A percentile compares a stretch with the other conserved stretches of the same genome.
These are phyloP conservation scores for Heloderma charlesbogerti DNA, from an alignment of 2,113 vertebrate genomes.

Conservation along the genomic window DNA sequence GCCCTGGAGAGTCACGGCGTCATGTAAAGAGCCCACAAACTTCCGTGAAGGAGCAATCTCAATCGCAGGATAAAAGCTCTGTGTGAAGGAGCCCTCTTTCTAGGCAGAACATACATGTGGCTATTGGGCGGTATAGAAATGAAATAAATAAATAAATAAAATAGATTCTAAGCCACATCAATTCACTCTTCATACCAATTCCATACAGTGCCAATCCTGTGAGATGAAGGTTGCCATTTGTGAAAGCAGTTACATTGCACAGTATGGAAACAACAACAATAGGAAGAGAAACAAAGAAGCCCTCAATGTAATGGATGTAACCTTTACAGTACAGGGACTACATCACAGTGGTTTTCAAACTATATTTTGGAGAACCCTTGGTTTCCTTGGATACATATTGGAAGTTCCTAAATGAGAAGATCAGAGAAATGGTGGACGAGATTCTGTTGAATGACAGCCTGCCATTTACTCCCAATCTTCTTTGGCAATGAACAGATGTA, in stretches of 20 bases:
- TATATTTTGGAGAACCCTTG: background rate
- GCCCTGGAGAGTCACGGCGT: too few species aligned
- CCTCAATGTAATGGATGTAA: background rate
- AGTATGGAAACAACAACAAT: background rate
- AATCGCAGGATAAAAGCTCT: too few species aligned
- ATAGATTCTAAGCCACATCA: background rate
- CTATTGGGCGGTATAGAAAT: too few species aligned
- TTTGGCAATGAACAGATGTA: background rate
- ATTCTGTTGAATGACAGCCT: background rate
- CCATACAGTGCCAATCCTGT: background rate
- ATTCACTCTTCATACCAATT: background rate
- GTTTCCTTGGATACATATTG: too few species aligned
- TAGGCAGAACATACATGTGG: background rate
- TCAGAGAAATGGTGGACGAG: background rate
- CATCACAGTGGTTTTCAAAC: background rate
- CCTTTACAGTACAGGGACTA: background rate
- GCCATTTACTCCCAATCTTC: background rate
- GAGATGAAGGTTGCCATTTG: background rate
- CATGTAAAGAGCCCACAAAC: too few species aligned
- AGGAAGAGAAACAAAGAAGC: background rate
- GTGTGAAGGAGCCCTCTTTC: too few species aligned
- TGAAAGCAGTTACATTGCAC: background rate
- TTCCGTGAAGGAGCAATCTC: too few species aligned
- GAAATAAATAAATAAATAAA: too few species aligned
- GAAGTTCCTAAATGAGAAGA: background rate